Evolutionary conservation across 2,888 invertebrate species (phyloP).

Genomic region (Vandiemenella viatica): DNA sequence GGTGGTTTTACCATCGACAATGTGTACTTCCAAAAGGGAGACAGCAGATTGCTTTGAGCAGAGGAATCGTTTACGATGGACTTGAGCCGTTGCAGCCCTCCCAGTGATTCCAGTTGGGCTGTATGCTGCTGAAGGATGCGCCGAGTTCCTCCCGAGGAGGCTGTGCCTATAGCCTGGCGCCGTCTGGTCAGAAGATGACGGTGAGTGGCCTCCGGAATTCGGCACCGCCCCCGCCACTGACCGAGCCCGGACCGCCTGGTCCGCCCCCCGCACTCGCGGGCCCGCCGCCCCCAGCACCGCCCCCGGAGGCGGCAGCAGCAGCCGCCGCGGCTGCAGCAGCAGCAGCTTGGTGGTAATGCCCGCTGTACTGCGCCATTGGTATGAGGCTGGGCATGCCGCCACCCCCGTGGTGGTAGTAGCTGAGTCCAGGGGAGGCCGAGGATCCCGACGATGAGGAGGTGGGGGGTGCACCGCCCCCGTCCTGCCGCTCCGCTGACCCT

Average conservation of each 20-base stretch:
- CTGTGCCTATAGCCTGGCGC: slow-evolving; percentile 14
- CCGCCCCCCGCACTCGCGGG: too few species aligned
- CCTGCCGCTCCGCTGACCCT: slow-evolving; percentile 14
- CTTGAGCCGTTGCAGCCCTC: too few species aligned
- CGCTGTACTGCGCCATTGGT: slow-evolving; percentile 13
- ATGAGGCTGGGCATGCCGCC: slow-evolving; percentile 14
- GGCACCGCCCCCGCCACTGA: slow-evolving; percentile 33
- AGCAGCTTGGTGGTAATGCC: neutral
- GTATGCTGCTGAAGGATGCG: too few species aligned
- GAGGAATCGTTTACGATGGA: too few species aligned
- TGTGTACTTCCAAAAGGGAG: too few species aligned
- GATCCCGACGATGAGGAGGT: slow-evolving; percentile 37
- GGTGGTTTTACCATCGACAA: too few species aligned
- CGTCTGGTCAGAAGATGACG: slow-evolving; percentile 70
- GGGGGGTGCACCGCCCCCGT: slow-evolving; percentile 23
- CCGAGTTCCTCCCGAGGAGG: too few species aligned
- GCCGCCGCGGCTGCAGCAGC: slow-evolving; percentile 11
- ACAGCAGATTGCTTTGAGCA: too few species aligned
- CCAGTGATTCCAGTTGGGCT: too few species aligned
- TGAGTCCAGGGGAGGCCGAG: slow-evolving; percentile 42
- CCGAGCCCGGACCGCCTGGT: too few species aligned
- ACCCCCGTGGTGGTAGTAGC: slow-evolving; percentile 31
- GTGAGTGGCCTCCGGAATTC: slow-evolving; percentile 61
- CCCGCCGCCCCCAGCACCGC: neutral
- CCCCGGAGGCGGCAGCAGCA: slow-evolving; percentile 13